Percentiles rank a stretch among this genome's conserved stretches.
phyloP scores from a whole-genome alignment of 2,113 vertebrate genomes.

The Choloepus hoffmanni region DNA sequence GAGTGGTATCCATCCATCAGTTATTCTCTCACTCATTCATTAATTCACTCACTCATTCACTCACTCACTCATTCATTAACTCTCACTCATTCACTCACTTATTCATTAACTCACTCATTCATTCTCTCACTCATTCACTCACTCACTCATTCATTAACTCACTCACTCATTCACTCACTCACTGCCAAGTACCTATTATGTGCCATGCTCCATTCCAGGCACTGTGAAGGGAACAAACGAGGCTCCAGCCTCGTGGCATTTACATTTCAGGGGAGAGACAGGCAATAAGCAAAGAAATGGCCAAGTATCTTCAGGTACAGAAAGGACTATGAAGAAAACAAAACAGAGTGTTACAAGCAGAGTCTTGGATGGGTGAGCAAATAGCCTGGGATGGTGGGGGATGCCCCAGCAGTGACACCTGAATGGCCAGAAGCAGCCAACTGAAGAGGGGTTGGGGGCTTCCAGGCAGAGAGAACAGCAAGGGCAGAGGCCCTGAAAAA shows the following conservation, averaged over 20 bases:
- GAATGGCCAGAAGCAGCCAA: not conserved
- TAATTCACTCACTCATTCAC: too few relatives aligned
- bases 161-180: too few relatives aligned
- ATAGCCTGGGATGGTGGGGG: too few relatives aligned
- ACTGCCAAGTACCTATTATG: not conserved
- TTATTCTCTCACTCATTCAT: too few relatives aligned
- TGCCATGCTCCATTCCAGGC: not conserved
- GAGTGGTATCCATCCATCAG: too few relatives aligned
- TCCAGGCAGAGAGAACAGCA: not conserved
- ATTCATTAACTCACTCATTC: too few relatives aligned
- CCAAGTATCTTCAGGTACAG: not conserved
- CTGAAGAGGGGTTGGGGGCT: not conserved
- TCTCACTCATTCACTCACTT: too few relatives aligned
- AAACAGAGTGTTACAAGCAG: not conserved
- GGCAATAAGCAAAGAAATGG: not conserved
- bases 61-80: too few relatives aligned
- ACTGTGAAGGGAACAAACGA: not conserved
- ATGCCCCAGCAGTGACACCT: not conserved
- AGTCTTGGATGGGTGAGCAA: not conserved
- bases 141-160: too few relatives aligned
- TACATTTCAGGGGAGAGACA: not conserved
- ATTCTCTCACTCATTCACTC: too few relatives aligned
- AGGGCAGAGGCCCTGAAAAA: not conserved
- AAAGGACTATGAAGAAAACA: not conserved
- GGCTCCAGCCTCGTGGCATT: not conserved